A percentile compares a stretch with the other conserved stretches of the same genome.
Evolutionary conservation across 2,113 vertebrate genomes (phyloP).

Genomic region (Trogon melanurus): DNA sequence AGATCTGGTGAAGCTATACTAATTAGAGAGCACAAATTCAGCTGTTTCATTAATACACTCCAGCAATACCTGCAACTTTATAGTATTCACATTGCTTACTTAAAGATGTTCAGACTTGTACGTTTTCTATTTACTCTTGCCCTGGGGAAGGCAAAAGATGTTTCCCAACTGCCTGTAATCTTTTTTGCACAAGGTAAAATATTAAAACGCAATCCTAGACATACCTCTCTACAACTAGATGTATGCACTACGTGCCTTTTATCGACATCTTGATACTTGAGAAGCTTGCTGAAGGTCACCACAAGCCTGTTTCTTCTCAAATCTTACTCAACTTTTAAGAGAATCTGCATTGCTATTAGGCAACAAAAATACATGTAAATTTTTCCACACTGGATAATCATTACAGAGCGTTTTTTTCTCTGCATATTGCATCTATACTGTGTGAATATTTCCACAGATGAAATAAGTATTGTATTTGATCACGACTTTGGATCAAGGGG

Average conservation of each 20-base stretch:
- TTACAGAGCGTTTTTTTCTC: background rate
- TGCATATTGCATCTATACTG: background rate
- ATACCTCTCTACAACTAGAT: background rate
- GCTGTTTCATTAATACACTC: background rate
- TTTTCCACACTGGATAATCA: background rate
- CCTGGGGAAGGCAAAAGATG: background rate
- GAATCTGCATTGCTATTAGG: background rate
- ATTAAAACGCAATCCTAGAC: background rate
- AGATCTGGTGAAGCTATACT: too few relatives aligned
- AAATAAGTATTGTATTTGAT: background rate
- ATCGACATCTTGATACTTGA: background rate
- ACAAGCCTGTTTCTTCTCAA: background rate
- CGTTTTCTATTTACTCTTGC: background rate
- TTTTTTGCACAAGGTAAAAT: background rate
- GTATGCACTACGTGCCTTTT: background rate
- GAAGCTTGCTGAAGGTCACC: background rate
- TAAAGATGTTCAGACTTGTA: background rate
- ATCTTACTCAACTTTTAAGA: background rate
- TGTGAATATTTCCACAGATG: background rate
- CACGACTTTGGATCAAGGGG: background rate
- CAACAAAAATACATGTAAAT: background rate
- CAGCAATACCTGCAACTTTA: background rate
- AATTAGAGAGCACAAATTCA: background rate
- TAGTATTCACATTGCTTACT: background rate
- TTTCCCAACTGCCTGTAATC: rapidly evolving